Evolutionary conservation across 2,797 vertebrate genomes (phyloP), one percentile per base, ranked within the genome.

Genomic region (Halcyon smyrnensis): DNA sequence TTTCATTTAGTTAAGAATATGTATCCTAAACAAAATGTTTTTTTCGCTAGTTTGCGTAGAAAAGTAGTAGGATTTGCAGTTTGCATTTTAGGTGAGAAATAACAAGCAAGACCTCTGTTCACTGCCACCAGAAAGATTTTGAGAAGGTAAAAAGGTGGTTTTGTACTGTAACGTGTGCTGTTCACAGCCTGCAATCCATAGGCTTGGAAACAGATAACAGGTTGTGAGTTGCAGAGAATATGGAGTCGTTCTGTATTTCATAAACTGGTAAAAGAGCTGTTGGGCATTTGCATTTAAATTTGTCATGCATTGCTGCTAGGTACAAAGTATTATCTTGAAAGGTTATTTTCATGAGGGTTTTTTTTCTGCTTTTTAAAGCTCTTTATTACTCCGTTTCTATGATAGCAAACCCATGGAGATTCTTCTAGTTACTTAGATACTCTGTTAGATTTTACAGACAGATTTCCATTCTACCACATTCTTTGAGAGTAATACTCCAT

Each of bases 281-380:
- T 87, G 87, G 84, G 83, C 36, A 76, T 95, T 92, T 95, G 76
- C 87, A 95, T 95, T 95, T 94, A 88, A 86, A 93, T 93, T 91
- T 96, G 87, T 65, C 84, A 54, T 63, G 69, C 82, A 73, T 80
- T 0, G 3, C 85, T 94, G 46, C n/a, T 88, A 63, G 87, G 65
- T 86, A 91, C 54, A 48, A 50, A 65, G 36, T 59, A 34, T 86
- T 59, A 81, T 86, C 76, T 56, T 75, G 36, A 86, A 94, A 88
- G 37, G 50, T 94, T 94, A 68, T 92, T 95, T 95, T 84, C 48
- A n/a, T 43, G 18, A 39, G 19, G 18, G 2, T 21, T 45, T 81
- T 81, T 71, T 78, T 23, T 11, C 34, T 0, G 2, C 56, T 60
- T 90, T 90, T 90, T 68, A 77, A 74, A 77, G 39, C 37, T 53